Percentiles rank a stretch among this genome's conserved stretches.
phyloP scores from a whole-genome alignment of 2,888 invertebrate species.

The Priapulus caudatus region DNA sequence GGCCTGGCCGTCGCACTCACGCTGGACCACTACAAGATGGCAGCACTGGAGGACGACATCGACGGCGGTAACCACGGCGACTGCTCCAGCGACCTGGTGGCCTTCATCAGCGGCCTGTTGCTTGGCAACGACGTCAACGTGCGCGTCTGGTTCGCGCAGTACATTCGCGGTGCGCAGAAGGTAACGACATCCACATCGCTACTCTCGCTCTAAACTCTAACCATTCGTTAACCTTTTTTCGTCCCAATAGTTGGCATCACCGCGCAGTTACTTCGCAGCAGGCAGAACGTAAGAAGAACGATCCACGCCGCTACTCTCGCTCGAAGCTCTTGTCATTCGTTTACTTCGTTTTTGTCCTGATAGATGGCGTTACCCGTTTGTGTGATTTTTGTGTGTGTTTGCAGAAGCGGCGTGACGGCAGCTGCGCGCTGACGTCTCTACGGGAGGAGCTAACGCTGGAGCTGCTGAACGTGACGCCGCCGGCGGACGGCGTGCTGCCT shows the following conservation, averaged over 20 bases:
- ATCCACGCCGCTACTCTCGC: too few relatives aligned
- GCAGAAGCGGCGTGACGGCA: too few relatives aligned
- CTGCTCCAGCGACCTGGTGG: slow-evolving; percentile 48
- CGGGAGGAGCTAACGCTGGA: slow-evolving; percentile 52
- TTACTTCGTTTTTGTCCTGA: too few relatives aligned
- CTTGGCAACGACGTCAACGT: slow-evolving; percentile 79
- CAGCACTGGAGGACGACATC: slow-evolving; percentile 39
- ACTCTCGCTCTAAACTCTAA: too few relatives aligned
- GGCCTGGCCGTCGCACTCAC: slow-evolving; percentile 72
- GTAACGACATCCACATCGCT: too few relatives aligned
- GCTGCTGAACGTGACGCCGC: slow-evolving; percentile 29
- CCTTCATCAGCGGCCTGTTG: slow-evolving; percentile 74
- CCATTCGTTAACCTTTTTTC: too few relatives aligned
- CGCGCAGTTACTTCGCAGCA: too few relatives aligned
- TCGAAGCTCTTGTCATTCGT: too few relatives aligned
- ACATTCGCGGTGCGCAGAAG: slow-evolving; percentile 73
- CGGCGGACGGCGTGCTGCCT: slow-evolving; percentile 38
- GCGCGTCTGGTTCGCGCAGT: slow-evolving; percentile 82
- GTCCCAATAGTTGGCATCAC: too few relatives aligned
- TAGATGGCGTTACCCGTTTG: too few relatives aligned
- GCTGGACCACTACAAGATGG: slow-evolving; percentile 42
- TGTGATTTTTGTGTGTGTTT: too few relatives aligned
- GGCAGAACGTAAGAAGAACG: too few relatives aligned
- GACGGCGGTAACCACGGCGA: slow-evolving; percentile 26
- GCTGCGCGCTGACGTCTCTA: slow-evolving; percentile 50